phyloP scores from a whole-genome alignment of 2,888 invertebrate genomes.

The Galerucella calmariensis region DNA sequence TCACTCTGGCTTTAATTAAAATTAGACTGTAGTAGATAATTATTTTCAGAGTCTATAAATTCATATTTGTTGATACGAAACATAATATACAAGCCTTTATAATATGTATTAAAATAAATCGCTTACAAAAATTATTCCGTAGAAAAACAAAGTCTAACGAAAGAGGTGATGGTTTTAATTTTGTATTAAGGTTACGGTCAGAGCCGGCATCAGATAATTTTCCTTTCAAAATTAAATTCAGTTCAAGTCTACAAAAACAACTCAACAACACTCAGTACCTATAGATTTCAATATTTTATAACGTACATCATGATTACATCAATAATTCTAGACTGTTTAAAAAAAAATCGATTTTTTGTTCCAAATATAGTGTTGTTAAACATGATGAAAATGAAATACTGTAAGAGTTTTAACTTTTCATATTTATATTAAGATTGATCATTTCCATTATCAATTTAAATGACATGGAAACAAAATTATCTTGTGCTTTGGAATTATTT shows the following conservation, averaged over 20 bases:
- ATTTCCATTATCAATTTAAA: no score
- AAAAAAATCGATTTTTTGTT: no score
- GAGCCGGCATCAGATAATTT: not conserved
- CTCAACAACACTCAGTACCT: not conserved
- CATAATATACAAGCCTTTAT: not conserved
- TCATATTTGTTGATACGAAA: constrained; percentile 12
- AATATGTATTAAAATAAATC: not conserved
- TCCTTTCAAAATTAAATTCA: not conserved
- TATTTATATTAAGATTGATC: no score
- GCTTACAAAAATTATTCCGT: constrained; percentile 6
- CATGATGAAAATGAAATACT: no score
- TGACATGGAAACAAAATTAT: no score
- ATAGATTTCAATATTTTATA: not conserved
- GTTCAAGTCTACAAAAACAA: not conserved
- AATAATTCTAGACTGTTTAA: no score
- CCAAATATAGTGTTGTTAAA: no score
- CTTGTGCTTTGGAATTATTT: no score
- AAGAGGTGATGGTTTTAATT: constrained; percentile 2
- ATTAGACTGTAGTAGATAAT: not conserved
- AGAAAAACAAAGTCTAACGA: constrained; percentile 8
- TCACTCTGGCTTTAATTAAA: not conserved
- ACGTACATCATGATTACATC: no score
- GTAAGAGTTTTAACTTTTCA: no score
- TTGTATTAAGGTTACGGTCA: constrained; percentile 13
- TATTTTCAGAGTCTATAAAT: constrained; percentile 10